Evolutionary conservation across 2,113 vertebrate genomes (phyloP), one percentile per base, ranked within the genome.

Genomic region (Oenanthe melanoleuca): DNA sequence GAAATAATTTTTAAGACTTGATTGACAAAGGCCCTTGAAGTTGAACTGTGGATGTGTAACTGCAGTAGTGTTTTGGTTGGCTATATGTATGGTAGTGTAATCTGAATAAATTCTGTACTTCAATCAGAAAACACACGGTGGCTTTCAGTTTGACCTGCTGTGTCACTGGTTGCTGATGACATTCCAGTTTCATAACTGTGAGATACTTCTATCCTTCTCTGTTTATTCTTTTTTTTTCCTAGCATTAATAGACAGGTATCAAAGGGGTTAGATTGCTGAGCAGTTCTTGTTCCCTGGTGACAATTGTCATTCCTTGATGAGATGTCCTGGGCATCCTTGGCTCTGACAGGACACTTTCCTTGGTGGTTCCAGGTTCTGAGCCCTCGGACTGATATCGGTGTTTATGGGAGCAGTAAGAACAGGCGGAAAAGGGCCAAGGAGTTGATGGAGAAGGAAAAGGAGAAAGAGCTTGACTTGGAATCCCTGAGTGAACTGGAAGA

Each of bases 331-430:
- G 17, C 44, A 23, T 37, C 47, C 42, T 60, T 77, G 55, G 23
- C 20, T 87, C 86, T 80, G 64, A 44, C n/a, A 37, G 60, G 61
- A 1, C 21, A 15, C 31, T 74, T 88, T 52, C 63, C 26, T 66
- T 95, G 80, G 14, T 81, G 57, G 0, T 96, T 94, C 5, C 88
- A 99, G 99, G 99, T 99, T n/a, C 97, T 99, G 40, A 99, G 99
- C 94, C 99, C 99, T 6, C 98, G 99, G 2, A 98, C 97, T 37
- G 99, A 99, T 89, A 99, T 99, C n/a, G 99, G 99, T 4, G 96
- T 99, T 60, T 99, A 99, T 18, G 99, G 99, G 25, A 99, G 98
- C 98, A 99, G 99, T 86, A 99, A 99, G 96, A 99, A 98, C 50
- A 99, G 99, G 86, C 95, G 99, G 66, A 99, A 98, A 97, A 99